phyloP scores from a whole-genome alignment of 2,888 invertebrate genomes.

The Amphipyra berbera region DNA sequence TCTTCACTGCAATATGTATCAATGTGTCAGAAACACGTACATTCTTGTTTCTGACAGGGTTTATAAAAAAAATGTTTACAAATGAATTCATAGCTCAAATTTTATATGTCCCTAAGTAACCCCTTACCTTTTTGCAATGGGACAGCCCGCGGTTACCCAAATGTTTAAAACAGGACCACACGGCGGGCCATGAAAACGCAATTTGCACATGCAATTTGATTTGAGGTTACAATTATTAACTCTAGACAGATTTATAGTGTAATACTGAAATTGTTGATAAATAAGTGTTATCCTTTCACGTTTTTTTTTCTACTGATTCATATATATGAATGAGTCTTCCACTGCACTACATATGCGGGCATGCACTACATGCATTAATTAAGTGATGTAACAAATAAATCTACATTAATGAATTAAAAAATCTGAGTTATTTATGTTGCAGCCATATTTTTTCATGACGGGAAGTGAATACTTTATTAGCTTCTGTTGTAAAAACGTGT shows the following conservation, averaged over 20 bases:
- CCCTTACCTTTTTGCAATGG: constrained; percentile 32
- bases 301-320: constrained; percentile 41
- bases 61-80: too few relatives aligned
- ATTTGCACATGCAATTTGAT: constrained; percentile 64
- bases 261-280: constrained; percentile 29
- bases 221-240: constrained; percentile 54
- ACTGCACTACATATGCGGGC: constrained; percentile 32
- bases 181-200: constrained; percentile 64
- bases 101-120: constrained; percentile 15
- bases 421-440: constrained; percentile 48
- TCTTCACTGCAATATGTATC: too few relatives aligned
- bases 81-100: not conserved
- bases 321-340: constrained; percentile 37
- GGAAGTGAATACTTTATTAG: constrained; percentile 22
- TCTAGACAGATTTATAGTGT: constrained; percentile 43
- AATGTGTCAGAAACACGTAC: too few relatives aligned
- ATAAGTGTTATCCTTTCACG: constrained; percentile 21
- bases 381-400: constrained; percentile 51
- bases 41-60: too few relatives aligned
- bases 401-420: constrained; percentile 49
- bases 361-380: constrained; percentile 46
- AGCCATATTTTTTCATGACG: constrained; percentile 21
- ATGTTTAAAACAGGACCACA: constrained; percentile 63
- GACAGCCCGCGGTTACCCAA: constrained; percentile 61
- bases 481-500: constrained; percentile 22